Base-by-base conservation (phyloP, 1,140 invertebrate genomes). In the Diachasmimorpha longicaudata region DNA sequence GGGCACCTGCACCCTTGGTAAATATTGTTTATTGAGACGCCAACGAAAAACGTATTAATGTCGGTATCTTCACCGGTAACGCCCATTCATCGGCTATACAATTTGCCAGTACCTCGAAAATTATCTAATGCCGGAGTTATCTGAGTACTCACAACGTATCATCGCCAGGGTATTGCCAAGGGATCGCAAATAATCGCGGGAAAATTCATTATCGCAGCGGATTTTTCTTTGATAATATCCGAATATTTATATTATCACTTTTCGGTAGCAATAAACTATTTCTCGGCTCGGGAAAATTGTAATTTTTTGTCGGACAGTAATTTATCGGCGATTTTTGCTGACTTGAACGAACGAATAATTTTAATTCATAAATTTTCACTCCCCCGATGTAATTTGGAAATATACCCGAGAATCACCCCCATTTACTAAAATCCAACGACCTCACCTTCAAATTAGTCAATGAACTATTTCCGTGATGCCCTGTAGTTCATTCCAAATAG, bases 1-100 rank as follows among this genome's bases (percentile, higher is more conserved):
- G 77, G 75, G 78, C 78, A 82, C 77, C 77, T 83, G 81, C 79
- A 44, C 63, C 31, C 79, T 78, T 72, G 67, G 82, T 80, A 85
- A 85, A 85, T 83, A 86, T 87, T 84, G 85, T 85, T 85, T 85
- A 87, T 86, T 81, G 85, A 85, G 84, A 85, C 77, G 83, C 82
- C 81, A 81, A 68, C 52, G 75, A 82, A 82, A 80, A 82, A 81
- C 79, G 72, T 78, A 81, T 82, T 83, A 83, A 82, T 72, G 46
- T 73, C 21, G 25, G 67, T 37, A 36, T 48, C 48, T 69, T 78
- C 48, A 78, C 74, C 44, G 44, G 77, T 36, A 76, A 16, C 79
- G 79, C 73, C 71, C 70, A 46, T 21, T 2, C 23, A 25, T n/a
- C 31, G 9, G 8, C 11, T 37, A 72, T 72, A 55, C 44, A 48